Conservation (phyloP, 2,888 invertebrate species). For the Anticlea derivata region DNA sequence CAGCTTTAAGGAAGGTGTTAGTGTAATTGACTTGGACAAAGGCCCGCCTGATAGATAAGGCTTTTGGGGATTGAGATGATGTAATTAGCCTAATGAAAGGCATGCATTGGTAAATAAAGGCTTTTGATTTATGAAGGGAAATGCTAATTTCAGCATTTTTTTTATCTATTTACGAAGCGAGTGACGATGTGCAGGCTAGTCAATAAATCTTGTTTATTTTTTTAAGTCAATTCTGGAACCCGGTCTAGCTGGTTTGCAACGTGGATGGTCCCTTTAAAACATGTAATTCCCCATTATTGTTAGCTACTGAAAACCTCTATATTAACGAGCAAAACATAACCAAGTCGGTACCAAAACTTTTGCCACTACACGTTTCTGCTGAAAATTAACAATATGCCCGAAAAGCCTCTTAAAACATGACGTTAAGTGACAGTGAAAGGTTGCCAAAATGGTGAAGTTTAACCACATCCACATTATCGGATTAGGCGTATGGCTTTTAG, state of each 20-base stretch:
- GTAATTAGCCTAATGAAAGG: conserved; percentile 69
- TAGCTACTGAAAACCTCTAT: not conserved
- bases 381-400: conserved; percentile 9
- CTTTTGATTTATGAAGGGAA: conserved; percentile 22
- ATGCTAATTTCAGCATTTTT: not conserved
- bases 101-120: conserved; percentile 43
- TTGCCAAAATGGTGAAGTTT: conserved; percentile 39
- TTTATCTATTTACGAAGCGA: no score
- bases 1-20: conserved; percentile 46
- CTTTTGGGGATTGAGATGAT: conserved; percentile 51
- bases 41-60: conserved; percentile 58
- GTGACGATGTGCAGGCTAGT: no score
- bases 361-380: not conserved
- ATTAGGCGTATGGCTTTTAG: conserved; percentile 61
- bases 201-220: no score
- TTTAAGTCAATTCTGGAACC: no score
- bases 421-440: conserved; percentile 30
- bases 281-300: no score
- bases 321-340: not conserved
- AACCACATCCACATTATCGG: conserved; percentile 56
- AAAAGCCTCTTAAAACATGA: conserved; percentile 24
- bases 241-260: no score
- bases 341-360: not conserved
- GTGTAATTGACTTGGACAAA: conserved; percentile 63
- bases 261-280: no score